Evolutionary conservation across 2,888 invertebrate genomes (phyloP).

Genomic region (Limulus polyphemus): DNA sequence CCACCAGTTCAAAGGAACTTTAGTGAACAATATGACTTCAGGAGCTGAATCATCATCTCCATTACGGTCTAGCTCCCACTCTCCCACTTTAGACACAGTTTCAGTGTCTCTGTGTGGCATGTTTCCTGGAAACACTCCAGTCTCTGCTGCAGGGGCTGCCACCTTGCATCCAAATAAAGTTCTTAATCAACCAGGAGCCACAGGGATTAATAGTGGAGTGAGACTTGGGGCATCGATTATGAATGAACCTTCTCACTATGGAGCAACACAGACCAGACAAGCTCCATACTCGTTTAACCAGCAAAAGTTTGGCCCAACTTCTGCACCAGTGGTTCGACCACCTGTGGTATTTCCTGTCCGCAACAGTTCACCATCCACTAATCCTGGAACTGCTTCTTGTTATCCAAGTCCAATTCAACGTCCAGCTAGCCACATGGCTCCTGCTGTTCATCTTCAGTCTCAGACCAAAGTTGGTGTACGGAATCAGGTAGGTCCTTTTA

Average conservation of each 20-base stretch:
- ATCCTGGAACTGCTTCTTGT: slow-evolving; percentile 15
- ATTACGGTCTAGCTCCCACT: slow-evolving; percentile 12
- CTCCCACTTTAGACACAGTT: slow-evolving; percentile 15
- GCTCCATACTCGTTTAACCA: not conserved
- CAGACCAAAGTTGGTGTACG: no score
- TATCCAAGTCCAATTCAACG: slow-evolving; percentile 25
- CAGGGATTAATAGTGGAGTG: no score
- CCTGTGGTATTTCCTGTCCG: slow-evolving; percentile 18
- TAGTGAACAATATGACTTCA: slow-evolving; percentile 15
- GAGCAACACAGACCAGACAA: not conserved
- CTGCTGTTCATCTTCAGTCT: not conserved
- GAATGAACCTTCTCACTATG: no score
- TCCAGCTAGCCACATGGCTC: slow-evolving; percentile 9
- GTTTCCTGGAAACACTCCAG: no score
- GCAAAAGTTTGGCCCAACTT: not conserved
- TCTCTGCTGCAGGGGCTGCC: no score
- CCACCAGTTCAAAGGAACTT: slow-evolving; percentile 18
- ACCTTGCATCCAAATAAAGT: no score
- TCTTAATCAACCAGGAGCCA: no score
- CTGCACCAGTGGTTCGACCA: slow-evolving; percentile 10
- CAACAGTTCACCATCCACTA: slow-evolving; percentile 13
- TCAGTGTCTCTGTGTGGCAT: no score
- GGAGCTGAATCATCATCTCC: slow-evolving; percentile 11
- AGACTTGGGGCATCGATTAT: no score
- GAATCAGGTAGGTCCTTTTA: no score